phyloP scores from a whole-genome alignment of 2,113 vertebrate genomes.

The Campylorhamphus procurvoides region DNA sequence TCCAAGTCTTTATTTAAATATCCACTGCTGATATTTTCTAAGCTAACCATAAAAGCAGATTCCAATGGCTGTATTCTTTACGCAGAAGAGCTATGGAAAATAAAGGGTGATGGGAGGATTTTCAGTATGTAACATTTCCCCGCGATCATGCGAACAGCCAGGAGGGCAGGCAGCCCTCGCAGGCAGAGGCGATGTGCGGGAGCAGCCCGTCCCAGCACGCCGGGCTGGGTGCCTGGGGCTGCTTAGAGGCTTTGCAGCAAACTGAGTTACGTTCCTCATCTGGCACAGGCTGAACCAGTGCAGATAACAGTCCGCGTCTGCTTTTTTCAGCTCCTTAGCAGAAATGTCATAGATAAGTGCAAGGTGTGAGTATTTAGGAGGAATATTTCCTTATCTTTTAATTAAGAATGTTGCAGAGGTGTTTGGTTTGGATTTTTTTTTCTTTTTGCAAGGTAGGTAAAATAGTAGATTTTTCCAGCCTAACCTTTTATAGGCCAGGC shows the following conservation, averaged over 20 bases:
- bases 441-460: not conserved
- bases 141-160: not conserved
- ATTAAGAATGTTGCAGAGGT: slow-evolving; percentile 14
- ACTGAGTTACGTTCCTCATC: not conserved
- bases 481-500: slow-evolving; percentile 2
- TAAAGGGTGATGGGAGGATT: not conserved
- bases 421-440: not conserved
- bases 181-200: not conserved
- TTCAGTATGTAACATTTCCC: not conserved
- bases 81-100: not conserved
- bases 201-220: accelerated
- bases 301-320: not conserved
- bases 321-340: not conserved
- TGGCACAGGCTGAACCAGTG: not conserved
- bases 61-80: not conserved
- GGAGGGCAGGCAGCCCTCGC: accelerated
- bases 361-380: slow-evolving; percentile 15
- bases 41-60: not conserved
- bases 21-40: not conserved
- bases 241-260: not conserved
- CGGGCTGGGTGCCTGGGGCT: accelerated
- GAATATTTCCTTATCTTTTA: slow-evolving; percentile 55
- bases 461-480: slow-evolving; percentile 10
- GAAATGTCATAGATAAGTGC: slow-evolving; percentile 18
- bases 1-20: not conserved